Base-by-base conservation (phyloP, 2,113 vertebrate genomes). In the Platysteira castanea region DNA sequence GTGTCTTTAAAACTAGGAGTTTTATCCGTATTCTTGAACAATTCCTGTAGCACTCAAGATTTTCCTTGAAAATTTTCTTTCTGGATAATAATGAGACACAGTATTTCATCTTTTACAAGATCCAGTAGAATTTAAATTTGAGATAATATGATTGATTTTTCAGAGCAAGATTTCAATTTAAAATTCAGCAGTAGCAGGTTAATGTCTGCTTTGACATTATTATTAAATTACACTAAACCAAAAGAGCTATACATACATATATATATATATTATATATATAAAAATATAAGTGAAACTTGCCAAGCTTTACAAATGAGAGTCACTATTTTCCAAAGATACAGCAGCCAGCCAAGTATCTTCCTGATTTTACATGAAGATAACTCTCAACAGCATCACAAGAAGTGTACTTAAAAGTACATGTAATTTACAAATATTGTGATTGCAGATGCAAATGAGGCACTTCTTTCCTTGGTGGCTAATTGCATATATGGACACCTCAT, bases 391-490 rank as follows among this genome's bases (percentile, higher is more conserved):
- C 64, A 89, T 56, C 69, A 73, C 21, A 73, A 89, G 57, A 27
- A 74, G 59, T 3, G 7, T 18, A 61, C 53, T 76, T 61, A 76
- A 65, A 84, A 87, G 54, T 77, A 61, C 33, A 41, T 0, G 33
- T 70, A 69, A 85, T 90, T 93, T 87, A 73, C 63, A 85, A 91
- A 85, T 83, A 83, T 24, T 89, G 31, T 70, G 65, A 92, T 41
- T 81, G 89, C 42, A 80, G 46, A 91, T 85, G 76, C 87, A 96
- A 76, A 95, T 47, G 39, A 94, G 54, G 67, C 67, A 83, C 67
- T 94, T 73, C 33, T 84, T 96, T 87, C 59, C 26, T 76, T 50
- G 21, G 39, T 67, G 22, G 54, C 70, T 93, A 93, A 95, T 35
- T 95, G 67, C 63, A 70, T 77, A 33, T 37, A 79, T n/a, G 87